Evolutionary conservation across 2,888 invertebrate species (phyloP), one percentile per base, ranked within the genome.

Genomic region (Melipona bicolor): DNA sequence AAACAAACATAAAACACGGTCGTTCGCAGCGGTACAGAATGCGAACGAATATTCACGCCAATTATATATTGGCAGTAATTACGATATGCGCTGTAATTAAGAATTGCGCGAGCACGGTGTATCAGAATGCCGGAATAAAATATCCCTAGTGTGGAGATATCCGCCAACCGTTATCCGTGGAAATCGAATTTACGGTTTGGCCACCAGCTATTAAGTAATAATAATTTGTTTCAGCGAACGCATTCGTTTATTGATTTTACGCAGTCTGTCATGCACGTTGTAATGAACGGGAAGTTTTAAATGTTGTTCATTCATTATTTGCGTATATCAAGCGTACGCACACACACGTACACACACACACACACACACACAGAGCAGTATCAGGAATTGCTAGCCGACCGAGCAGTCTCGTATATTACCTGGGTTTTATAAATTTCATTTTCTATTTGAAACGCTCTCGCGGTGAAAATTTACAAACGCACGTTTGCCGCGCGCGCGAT

Each of bases 211-310:
- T 90, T 86, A 87, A 88, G 85, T 84, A 90, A 91, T 87, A 90
- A 89, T 91, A 88, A 90, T 91, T 90, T 88, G 79, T 86, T 80
- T 77, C 81, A 73, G 73, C 84, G 78, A 84, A 56, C 81, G 54
- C 81, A 85, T 85, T 86, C 73, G 82, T 87, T 89, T 89, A 91
- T 90, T 90, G 88, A 91, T 91, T 91, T 83, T 88, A 74, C 68
- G 77, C 79, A 77, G 64, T 86, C 79, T 75, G 85, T 88, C 85
- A 78, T 82, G 17, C 69, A 36, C 32, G 61, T 75, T 56, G 79
- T 67, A 79, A 80, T 36, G 59, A 84, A 71, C 68, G 75, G 75
- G 78, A 75, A 81, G 81, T 85, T 85, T 78, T 72, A 43, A 75
- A 68, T 68, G 85, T 68, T 36, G 68, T 49, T 62, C 77, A 62